Evolutionary conservation across 2,113 vertebrate species (phyloP).

Genomic region (Oostethus manadensis): DNA sequence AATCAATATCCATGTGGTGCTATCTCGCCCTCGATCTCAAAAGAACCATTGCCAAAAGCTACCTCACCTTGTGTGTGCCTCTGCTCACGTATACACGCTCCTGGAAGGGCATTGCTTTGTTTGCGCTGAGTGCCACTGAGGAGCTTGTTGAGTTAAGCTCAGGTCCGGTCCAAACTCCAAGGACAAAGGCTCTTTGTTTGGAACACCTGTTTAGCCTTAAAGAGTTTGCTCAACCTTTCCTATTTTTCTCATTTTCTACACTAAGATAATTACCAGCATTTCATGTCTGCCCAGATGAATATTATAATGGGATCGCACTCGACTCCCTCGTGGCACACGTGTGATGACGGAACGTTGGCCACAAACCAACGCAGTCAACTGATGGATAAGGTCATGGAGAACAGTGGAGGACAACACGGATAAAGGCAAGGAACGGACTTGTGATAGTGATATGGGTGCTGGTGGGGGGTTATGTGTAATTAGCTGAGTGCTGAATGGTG

Average conservation of each 20-base stretch:
- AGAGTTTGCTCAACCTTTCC: too few relatives aligned
- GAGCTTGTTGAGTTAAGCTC: conserved; percentile 33
- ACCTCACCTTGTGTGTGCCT: conserved; percentile 52
- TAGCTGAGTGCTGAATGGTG: conserved; percentile 12
- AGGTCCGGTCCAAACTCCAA: conserved; percentile 31
- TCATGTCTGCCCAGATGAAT: not conserved
- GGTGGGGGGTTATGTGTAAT: not conserved
- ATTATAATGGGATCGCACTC: too few relatives aligned
- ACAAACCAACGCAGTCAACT: conserved; percentile 46
- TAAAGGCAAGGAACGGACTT: conserved; percentile 1
- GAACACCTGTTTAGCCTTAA: not conserved
- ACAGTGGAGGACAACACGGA: not conserved
- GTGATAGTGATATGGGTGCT: not conserved
- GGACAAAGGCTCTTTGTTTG: conserved; percentile 20
- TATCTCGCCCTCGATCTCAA: conserved; percentile 10
- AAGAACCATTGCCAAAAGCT: conserved; percentile 1
- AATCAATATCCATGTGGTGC: conserved; percentile 4
- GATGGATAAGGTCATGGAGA: conserved; percentile 32
- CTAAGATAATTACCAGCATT: not conserved
- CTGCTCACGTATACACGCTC: conserved; percentile 65
- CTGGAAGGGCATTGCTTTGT: conserved; percentile 40
- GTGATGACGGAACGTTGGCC: conserved; percentile 30
- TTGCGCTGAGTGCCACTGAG: conserved; percentile 39
- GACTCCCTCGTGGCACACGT: not conserved
- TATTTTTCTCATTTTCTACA: not conserved